Conservation (phyloP, 2,888 invertebrate genomes). For the Lymantria dispar region DNA sequence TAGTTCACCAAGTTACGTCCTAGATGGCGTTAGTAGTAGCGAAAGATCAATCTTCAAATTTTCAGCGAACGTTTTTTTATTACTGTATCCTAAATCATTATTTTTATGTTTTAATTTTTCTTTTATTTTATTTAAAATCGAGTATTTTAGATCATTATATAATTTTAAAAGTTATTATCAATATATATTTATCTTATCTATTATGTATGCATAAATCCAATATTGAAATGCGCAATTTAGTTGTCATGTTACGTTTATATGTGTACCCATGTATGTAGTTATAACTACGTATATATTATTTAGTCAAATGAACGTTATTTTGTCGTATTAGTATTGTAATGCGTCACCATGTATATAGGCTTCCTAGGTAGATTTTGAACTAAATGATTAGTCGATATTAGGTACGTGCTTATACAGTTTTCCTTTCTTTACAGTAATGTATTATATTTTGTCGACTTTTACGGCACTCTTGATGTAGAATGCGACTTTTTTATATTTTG, state of each 20-base stretch:
- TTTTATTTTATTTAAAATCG: background rate
- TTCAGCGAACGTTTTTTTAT: slow-evolving; percentile 40
- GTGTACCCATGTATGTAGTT: background rate
- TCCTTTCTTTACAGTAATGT: too few species aligned
- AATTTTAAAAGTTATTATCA: slow-evolving; percentile 9
- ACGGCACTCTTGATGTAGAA: too few species aligned
- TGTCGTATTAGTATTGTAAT: too few species aligned
- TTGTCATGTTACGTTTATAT: slow-evolving; percentile 26
- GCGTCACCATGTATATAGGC: too few species aligned
- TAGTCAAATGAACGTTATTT: too few species aligned
- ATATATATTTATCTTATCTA: slow-evolving; percentile 37
- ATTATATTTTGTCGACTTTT: too few species aligned
- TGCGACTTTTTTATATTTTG: too few species aligned
- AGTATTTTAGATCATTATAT: background rate
- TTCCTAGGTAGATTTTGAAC: too few species aligned
- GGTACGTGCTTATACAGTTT: too few species aligned
- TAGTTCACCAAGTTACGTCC: slow-evolving; percentile 59
- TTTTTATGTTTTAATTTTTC: slow-evolving; percentile 1
- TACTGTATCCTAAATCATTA: too few species aligned
- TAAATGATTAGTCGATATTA: too few species aligned
- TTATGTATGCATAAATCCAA: slow-evolving; percentile 46
- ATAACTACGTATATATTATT: background rate
- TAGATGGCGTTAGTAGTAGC: slow-evolving; percentile 62
- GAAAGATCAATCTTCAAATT: slow-evolving; percentile 33
- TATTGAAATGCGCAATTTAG: slow-evolving; percentile 47